These are phyloP conservation scores for Noturus placidus DNA, from an alignment of 2,113 vertebrate genomes.

Conservation along the genomic window DNA sequence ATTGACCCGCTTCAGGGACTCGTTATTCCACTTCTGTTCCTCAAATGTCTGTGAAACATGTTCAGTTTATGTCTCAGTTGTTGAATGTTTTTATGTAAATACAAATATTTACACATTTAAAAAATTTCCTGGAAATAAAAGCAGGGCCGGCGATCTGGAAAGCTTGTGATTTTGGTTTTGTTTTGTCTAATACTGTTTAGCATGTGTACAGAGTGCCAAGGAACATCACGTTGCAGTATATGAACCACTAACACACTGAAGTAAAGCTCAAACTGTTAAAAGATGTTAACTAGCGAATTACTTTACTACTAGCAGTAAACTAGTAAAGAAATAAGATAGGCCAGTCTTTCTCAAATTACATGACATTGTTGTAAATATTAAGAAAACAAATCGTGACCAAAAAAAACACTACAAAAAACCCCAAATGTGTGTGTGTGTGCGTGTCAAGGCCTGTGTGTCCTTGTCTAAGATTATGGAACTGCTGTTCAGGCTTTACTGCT, in stretches of 20 bases:
- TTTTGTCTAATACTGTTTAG: not conserved
- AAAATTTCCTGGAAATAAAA: too few relatives aligned
- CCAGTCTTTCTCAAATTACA: not conserved
- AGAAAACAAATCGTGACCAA: not conserved
- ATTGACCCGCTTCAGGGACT: too few relatives aligned
- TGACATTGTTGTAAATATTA: not conserved
- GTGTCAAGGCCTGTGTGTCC: constrained; percentile 12
- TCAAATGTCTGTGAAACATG: too few relatives aligned
- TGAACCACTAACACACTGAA: not conserved
- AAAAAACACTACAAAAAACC: too few relatives aligned
- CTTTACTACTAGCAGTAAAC: not conserved
- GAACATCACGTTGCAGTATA: not conserved
- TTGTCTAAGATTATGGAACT: constrained; percentile 2
- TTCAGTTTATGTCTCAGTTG: too few relatives aligned
- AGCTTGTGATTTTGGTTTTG: not conserved
- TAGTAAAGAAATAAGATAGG: not conserved
- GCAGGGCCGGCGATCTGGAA: not conserved
- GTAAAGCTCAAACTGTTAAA: not conserved
- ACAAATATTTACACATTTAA: too few relatives aligned
- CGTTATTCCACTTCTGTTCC: too few relatives aligned
- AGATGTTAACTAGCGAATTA: not conserved
- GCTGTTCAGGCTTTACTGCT: constrained; percentile 17
- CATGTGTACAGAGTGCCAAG: not conserved
- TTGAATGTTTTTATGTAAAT: too few relatives aligned
- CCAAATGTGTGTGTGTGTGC: constrained; percentile 15